Conservation (phyloP, 1,140 invertebrate genomes). For the Chionoecetes opilio region DNA sequence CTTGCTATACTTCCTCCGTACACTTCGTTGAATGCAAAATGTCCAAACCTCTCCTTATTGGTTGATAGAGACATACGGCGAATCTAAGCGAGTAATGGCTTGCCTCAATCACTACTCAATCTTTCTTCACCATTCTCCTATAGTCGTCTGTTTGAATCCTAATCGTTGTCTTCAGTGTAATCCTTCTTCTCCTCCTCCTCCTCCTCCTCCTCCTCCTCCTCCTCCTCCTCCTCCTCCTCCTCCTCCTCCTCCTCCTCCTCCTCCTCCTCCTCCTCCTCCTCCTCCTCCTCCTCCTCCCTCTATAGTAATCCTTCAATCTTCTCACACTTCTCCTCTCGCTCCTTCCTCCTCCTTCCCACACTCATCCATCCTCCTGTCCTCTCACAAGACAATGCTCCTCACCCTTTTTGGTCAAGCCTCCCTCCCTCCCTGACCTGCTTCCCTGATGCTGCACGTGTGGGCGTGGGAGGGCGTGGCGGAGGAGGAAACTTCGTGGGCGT, state of each 20-base stretch:
- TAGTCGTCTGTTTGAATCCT: not conserved
- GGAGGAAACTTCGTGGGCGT: not conserved
- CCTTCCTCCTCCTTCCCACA: not conserved
- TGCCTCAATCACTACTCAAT: not conserved
- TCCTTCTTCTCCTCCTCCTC: not conserved
- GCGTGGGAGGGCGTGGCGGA: not conserved
- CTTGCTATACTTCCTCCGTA: too few species aligned
- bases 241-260: too few species aligned
- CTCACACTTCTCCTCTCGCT: not conserved
- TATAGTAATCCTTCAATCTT: too few species aligned
- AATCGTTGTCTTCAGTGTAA: not conserved
- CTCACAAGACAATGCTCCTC: not conserved
- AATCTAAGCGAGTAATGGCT: not conserved
- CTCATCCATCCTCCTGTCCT: not conserved
- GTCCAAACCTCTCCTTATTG: too few species aligned
- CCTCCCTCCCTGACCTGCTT: not conserved
- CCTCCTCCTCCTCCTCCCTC: too few species aligned
- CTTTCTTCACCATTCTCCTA: not conserved
- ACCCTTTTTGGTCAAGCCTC: not conserved
- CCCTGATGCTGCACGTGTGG: slow-evolving; percentile 23
- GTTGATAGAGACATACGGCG: not conserved
- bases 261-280: too few species aligned
- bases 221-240: too few species aligned
- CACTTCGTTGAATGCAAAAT: too few species aligned
- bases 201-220: too few species aligned